A percentile compares a stretch with the other conserved stretches of the same genome.
Evolutionary conservation across 2,888 invertebrate genomes (phyloP).

Genomic region (Brachypalpus laphriformis): DNA sequence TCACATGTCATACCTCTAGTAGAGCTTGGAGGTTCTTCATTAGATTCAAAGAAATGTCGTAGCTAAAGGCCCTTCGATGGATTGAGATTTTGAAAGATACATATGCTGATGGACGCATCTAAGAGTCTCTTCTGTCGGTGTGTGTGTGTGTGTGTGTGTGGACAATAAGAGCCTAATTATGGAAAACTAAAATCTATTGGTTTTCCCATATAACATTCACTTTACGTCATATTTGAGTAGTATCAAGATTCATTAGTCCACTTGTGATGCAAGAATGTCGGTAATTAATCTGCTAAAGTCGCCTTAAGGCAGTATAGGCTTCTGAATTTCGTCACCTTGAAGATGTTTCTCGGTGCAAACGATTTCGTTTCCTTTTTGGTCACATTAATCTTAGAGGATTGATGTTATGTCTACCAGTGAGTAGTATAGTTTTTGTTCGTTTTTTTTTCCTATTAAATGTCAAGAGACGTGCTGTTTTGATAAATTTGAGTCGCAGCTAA

Average conservation of each 20-base stretch:
- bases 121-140: neutral
- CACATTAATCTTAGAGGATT: neutral
- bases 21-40: neutral
- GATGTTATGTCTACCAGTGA: neutral
- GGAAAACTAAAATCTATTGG: constrained; percentile 1
- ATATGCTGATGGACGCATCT: neutral
- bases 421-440: neutral
- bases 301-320: neutral
- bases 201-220: neutral
- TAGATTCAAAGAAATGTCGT: neutral
- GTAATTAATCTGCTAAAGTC: neutral
- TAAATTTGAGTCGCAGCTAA: neutral
- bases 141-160: constrained; percentile 1
- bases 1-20: neutral
- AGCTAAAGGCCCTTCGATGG: neutral
- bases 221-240: neutral
- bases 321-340: constrained; percentile 6
- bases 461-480: neutral
- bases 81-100: neutral
- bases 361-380: neutral
- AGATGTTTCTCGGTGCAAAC: neutral
- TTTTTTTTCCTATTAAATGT: neutral
- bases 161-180: constrained; percentile 26
- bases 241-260: neutral
- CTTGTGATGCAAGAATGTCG: neutral